phyloP scores from a whole-genome alignment of 2,888 invertebrate species.

The Abscondita cerata region DNA sequence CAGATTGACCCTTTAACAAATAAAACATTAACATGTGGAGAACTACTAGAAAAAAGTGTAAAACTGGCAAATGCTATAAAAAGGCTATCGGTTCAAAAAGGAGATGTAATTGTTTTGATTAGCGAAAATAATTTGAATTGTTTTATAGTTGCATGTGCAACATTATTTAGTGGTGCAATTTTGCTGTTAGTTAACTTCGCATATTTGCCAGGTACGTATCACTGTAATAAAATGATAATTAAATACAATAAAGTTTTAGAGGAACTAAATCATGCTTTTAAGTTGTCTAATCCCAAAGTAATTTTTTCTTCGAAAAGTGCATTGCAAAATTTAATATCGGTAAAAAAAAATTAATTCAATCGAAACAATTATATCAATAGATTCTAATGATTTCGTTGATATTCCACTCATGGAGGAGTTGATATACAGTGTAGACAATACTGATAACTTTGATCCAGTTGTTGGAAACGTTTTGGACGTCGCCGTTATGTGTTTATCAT shows the following conservation, averaged over 20 bases:
- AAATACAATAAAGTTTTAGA: too few relatives aligned
- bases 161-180: conserved; percentile 43
- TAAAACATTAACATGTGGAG: conserved; percentile 40
- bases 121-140: conserved; percentile 47
- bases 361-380: background rate
- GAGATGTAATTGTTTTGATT: conserved; percentile 43
- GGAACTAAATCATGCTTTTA: conserved; percentile 61
- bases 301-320: conserved; percentile 68
- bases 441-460: background rate
- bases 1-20: conserved; percentile 45
- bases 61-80: conserved; percentile 44
- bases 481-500: background rate
- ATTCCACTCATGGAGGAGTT: too few relatives aligned
- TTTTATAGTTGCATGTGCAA: conserved; percentile 45
- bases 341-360: background rate
- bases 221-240: too few relatives aligned
- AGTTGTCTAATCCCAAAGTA: conserved; percentile 70
- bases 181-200: too few relatives aligned
- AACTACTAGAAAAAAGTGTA: conserved; percentile 42
- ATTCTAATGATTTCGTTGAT: background rate
- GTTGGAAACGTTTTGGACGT: background rate
- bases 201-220: background rate
- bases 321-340: background rate
- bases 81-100: conserved; percentile 37
- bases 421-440: background rate